Base-by-base conservation (phyloP, 2,113 vertebrate genomes). In the Lepidothrix coronata region DNA sequence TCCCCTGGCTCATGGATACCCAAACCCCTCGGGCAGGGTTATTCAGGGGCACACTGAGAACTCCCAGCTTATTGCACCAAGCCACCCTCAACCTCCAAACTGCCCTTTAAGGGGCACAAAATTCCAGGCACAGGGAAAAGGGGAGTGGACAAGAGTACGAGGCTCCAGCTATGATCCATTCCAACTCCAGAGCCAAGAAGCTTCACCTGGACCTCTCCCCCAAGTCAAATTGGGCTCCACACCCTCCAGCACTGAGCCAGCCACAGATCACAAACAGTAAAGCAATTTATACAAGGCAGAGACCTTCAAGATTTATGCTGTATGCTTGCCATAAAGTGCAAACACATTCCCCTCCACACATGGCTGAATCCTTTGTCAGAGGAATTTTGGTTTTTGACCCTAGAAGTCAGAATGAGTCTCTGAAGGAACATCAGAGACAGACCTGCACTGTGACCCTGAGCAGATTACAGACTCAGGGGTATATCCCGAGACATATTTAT, bases 401-500 rank as follows among this genome's bases (percentile, higher is more conserved):
- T 54, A 61, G 43, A 84, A 89, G 89, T 89, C 77, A 85, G 25
- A 55, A 71, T 28, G 43, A 91, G 86, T 94, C 89, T 90, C 89
- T 4, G 14, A 91, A 95, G 74, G 22, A 88, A 67, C 72, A 92
- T 91, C 83, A 88, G 54, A 91, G 81, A 79, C 67, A 88, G 93
- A 86, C 78, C 68, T 85, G 41, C 67, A 21, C 75, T 13, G 46
- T 11, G 62, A 94, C 88, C 80, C 83, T 1, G 17, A 68, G 73
- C 73, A 91, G 85, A 93, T 85, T 73, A 76, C 48, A 63, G 88
- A 77, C 94, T 77, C 87, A 8, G 58, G 78, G 68, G 90, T 66
- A 71, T 54, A 92, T 88, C 91, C 79, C 0, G 0, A 93, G 93
- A 93, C 83, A 86, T 86, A 95, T 95, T 93, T 96, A 94, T 91